phyloP scores from a whole-genome alignment of 2,113 vertebrate species.

The Atractosteus spatula region DNA sequence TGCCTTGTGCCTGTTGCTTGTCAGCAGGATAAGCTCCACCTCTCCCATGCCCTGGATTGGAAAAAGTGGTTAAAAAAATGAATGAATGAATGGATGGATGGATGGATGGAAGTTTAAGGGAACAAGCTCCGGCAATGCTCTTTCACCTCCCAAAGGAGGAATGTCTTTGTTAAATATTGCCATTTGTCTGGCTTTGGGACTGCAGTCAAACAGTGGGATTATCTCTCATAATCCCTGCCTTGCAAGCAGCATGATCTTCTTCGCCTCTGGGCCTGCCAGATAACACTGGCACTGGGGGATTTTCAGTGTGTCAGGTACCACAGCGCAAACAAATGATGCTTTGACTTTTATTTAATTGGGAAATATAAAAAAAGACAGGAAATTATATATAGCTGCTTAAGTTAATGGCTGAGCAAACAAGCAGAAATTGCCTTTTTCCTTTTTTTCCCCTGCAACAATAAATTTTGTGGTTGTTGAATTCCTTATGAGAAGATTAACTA shows the following conservation, averaged over 20 bases:
- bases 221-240: conserved; percentile 19
- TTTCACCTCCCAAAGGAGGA: background rate
- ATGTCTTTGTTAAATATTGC: conserved; percentile 15
- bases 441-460: too few relatives aligned
- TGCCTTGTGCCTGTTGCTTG: too few relatives aligned
- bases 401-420: too few relatives aligned
- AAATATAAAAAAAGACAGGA: background rate
- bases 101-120: too few relatives aligned
- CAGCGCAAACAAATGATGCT: background rate
- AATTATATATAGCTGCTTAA: conserved; percentile 1
- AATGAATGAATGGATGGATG: background rate
- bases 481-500: too few relatives aligned
- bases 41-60: too few relatives aligned
- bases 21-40: too few relatives aligned
- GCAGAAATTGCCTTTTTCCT: too few relatives aligned
- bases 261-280: conserved; percentile 19
- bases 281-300: conserved; percentile 6
- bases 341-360: background rate
- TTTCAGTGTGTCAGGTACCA: background rate
- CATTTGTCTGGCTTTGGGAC: conserved; percentile 12
- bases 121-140: too few relatives aligned
- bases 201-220: conserved; percentile 25
- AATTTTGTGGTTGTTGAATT: too few relatives aligned
- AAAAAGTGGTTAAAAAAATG: background rate
- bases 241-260: conserved; percentile 21